Percentiles rank a stretch among this genome's conserved stretches.
These are phyloP conservation scores for Corynorhinus townsendii DNA, from an alignment of 2,113 vertebrate genomes.

Conservation along the genomic window DNA sequence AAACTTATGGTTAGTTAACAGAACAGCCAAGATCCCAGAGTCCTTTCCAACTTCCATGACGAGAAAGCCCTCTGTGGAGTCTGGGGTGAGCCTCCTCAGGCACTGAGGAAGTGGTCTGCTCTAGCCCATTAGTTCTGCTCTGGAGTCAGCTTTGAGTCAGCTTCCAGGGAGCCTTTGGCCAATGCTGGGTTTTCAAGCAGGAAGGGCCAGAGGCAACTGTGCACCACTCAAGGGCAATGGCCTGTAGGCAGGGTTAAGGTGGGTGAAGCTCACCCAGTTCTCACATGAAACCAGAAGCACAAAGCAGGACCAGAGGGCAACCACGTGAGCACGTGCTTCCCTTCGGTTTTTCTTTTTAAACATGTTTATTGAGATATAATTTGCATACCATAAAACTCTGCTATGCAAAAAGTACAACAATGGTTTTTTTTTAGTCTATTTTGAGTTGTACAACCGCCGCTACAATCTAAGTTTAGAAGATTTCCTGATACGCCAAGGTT, in stretches of 20 bases:
- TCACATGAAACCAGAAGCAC: conserved; percentile 60
- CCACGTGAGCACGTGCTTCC: background rate
- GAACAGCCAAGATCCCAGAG: background rate
- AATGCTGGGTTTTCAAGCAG: background rate
- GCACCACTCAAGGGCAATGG: conserved; percentile 24
- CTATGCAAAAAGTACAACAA: background rate
- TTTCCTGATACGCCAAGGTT: background rate
- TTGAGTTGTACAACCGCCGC: background rate
- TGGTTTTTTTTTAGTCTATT: background rate
- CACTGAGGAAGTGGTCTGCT: background rate
- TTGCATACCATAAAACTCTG: background rate
- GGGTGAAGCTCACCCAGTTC: conserved; percentile 46
- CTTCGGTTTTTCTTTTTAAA: background rate
- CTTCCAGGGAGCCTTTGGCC: background rate
- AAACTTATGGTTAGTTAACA: background rate
- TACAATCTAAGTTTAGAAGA: background rate
- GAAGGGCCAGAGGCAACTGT: background rate
- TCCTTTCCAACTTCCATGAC: background rate
- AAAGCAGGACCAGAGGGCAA: background rate
- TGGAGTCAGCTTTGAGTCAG: background rate
- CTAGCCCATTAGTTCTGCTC: background rate
- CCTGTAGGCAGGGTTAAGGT: conserved; percentile 38
- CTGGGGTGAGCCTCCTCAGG: background rate
- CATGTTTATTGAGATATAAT: background rate
- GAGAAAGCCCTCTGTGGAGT: background rate